Evolutionary conservation across 1,140 invertebrate genomes (phyloP).

Genomic region (Lanistes nyassanus): DNA sequence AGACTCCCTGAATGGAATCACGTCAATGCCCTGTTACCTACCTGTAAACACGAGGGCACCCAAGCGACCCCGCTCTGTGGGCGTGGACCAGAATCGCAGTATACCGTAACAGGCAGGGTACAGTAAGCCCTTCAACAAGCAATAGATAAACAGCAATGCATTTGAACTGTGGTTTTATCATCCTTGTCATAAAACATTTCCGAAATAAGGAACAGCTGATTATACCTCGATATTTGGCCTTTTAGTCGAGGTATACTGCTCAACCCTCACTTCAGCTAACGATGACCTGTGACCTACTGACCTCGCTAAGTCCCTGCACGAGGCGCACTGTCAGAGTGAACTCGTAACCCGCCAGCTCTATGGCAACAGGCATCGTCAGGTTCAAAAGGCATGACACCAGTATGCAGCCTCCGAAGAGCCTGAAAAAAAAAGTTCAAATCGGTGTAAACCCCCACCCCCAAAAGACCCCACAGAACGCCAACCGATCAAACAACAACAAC

Average conservation of each 20-base stretch:
- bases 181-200: too few species aligned
- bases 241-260: too few species aligned
- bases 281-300: slow-evolving; percentile 10
- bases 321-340: slow-evolving; percentile 50
- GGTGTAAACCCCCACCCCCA: not conserved
- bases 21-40: too few species aligned
- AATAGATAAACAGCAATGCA: too few species aligned
- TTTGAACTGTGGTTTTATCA: too few species aligned
- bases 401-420: slow-evolving; percentile 59
- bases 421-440: slow-evolving; percentile 30
- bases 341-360: slow-evolving; percentile 43
- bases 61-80: slow-evolving; percentile 37
- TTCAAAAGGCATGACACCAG: slow-evolving; percentile 56
- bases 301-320: slow-evolving; percentile 55
- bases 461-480: not conserved
- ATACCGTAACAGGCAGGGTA: slow-evolving; percentile 17
- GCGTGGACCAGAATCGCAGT: slow-evolving; percentile 18
- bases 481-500: too few species aligned
- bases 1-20: too few species aligned
- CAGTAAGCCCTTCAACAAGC: slow-evolving; percentile 7
- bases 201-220: too few species aligned
- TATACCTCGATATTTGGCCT: too few species aligned
- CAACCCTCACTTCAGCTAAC: too few species aligned
- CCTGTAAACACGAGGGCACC: slow-evolving; percentile 15
- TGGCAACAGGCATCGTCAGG: slow-evolving; percentile 53